Conservation (phyloP, 2,113 vertebrate genomes). For the Ceyx margarethae region DNA sequence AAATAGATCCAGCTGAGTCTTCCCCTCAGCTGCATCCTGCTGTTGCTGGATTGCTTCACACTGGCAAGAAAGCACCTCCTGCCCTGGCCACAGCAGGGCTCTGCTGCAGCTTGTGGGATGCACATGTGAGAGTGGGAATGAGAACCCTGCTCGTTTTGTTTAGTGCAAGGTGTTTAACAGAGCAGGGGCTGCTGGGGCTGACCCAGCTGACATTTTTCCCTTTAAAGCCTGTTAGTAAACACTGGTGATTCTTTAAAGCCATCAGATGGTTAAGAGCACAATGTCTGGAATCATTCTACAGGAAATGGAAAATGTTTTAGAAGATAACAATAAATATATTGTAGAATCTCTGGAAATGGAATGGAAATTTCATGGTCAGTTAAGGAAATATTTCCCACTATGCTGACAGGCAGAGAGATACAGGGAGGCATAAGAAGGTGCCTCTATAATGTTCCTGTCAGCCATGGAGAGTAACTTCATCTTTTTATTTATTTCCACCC, state of each 20-base stretch:
- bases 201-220: neutral
- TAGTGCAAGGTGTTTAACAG: neutral
- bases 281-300: neutral
- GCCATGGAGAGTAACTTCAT: neutral
- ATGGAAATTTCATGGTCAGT: neutral
- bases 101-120: accelerated
- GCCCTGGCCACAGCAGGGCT: neutral
- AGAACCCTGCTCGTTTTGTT: neutral
- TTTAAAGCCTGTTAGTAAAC: neutral
- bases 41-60: neutral
- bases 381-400: neutral
- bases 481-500: slow-evolving; percentile 19
- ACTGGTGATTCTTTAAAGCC: neutral
- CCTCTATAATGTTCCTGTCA: neutral
- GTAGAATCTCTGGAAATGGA: neutral
- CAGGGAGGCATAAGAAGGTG: neutral
- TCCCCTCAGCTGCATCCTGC: neutral
- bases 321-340: neutral
- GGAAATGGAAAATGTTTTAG: neutral
- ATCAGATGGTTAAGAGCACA: neutral
- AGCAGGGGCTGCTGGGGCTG: neutral
- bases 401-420: neutral
- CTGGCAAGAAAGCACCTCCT: neutral
- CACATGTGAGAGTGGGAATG: neutral
- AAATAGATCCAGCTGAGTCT: neutral